Evolutionary conservation across 2,888 invertebrate genomes (phyloP), one percentile per base, ranked within the genome.

Genomic region (Xanthia togata): DNA sequence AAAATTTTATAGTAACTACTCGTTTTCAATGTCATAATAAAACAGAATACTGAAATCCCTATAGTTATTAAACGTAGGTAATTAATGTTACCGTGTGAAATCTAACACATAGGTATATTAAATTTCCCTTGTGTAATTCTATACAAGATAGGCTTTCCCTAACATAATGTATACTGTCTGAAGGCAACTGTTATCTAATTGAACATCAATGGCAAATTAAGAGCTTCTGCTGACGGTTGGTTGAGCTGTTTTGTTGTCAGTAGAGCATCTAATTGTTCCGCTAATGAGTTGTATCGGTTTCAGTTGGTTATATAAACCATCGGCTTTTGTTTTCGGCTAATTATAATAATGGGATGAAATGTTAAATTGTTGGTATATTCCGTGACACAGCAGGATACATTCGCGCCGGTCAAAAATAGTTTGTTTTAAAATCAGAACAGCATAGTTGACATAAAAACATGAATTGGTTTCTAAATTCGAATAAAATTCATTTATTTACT

Each of bases 151-250:
- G 53, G 41, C 20, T 47, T 35, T 62, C 14, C 4, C 9, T 17
- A 41, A 59, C 9, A 72, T 23, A 67, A 72, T 72, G 9, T 50
- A 31, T 35, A 62, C 35, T 53, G 31, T 57, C 55, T 70, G 41
- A 73, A 70, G 69, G 59, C 31, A 63, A 67, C 55, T 60, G 55
- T 62, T 59, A 71, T 74, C 50, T 62, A 84, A 81, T 84, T 63
- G 63, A 71, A 84, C 81, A 82, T 76, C 63, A 84, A 85, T 72
- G 76, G 68, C 41, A 68, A 82, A 81, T 82, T 84, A 75, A 60
- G 63, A 69, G 70, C 69, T 73, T 53, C 14, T 20, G 47, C 38
- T 63, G 59, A 68, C n/a, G 62, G 53, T 57, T 67, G 60, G 60
- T 17, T 84, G 71, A 84, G 68, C 71, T 31, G 68, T 71, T 59